Evolutionary conservation across 2,888 invertebrate species (phyloP), one percentile per base, ranked within the genome.

Genomic region (Drosophila leonis): DNA sequence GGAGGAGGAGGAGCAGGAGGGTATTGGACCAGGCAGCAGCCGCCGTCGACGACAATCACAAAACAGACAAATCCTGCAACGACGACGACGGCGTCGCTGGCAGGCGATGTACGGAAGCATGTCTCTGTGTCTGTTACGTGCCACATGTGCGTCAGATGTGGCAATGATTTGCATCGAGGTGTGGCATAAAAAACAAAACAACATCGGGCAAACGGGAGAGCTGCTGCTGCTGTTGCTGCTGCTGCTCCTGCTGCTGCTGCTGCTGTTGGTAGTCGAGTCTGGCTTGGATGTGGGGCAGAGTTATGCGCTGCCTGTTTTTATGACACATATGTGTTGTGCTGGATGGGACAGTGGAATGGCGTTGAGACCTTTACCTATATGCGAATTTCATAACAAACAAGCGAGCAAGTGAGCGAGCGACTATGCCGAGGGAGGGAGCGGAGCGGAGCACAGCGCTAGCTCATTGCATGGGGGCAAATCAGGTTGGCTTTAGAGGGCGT

Each of bases 121-220:
- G 83, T 83, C 86, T 62, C 79, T 65, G 71, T 83, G 90, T 89
- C 83, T 88, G 84, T 89, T 84, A 89, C 85, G 90, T 89, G 84
- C 90, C 84, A 84, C 84, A 84, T 84, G 84, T 84, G 90, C 84
- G 83, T 84, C 84, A 84, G 84, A 84, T 89, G 84, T 84, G 84
- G 90, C 90, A 89, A 84, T 84, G 84, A 84, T 84, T 84, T 84
- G 84, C 90, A 84, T 84, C 90, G 84, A 84, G 84, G 90, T 89
- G 83, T 88, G 90, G 90, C 84, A 89, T 88, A 89, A 84, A 89
- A 87, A 84, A 89, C 77, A 80, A 84, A 87, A 65, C 73, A 76
- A 68, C 83, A 63, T 39, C 61, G 44, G 61, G 51, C 63, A 60
- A 69, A 65, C 27, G 48, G 51, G 48, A 27, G 54, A 27, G 37